Evolutionary conservation across 2,113 vertebrate species (phyloP).

Genomic region (Megaceryle torquata): DNA sequence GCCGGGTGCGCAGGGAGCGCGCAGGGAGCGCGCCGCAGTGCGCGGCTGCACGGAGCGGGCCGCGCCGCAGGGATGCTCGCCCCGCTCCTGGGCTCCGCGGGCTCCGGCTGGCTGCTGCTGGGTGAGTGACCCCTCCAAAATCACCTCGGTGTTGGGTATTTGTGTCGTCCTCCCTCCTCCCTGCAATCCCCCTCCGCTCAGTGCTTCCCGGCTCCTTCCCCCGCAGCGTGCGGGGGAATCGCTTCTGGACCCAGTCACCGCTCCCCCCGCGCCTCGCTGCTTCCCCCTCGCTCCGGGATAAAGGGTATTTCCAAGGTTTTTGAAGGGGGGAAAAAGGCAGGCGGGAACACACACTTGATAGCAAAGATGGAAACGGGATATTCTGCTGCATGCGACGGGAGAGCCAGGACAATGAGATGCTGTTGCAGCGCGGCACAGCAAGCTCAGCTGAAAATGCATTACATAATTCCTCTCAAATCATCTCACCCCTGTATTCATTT

Average conservation of each 20-base stretch:
- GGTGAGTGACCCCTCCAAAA: constrained; percentile 63
- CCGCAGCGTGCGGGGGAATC: not conserved
- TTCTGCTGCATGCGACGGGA: not conserved
- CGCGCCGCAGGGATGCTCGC: constrained; percentile 74
- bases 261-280: not conserved
- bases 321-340: not conserved
- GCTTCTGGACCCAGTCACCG: not conserved
- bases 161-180: not conserved
- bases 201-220: not conserved
- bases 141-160: no score
- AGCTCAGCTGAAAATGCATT: not conserved
- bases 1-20: not conserved
- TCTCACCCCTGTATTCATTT: accelerated
- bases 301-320: not conserved
- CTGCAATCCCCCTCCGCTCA: no score
- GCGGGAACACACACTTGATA: not conserved
- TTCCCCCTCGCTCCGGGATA: not conserved
- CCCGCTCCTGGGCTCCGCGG: constrained; percentile 74
- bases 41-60: constrained; percentile 10
- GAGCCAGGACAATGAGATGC: not conserved
- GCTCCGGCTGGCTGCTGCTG: constrained; percentile 74
- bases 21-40: constrained; percentile 49
- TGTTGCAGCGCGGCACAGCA: not conserved
- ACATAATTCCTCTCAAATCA: not conserved
- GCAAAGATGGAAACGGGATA: not conserved